Base-by-base conservation (phyloP, 2,797 vertebrate species). In the Morelia viridis region DNA sequence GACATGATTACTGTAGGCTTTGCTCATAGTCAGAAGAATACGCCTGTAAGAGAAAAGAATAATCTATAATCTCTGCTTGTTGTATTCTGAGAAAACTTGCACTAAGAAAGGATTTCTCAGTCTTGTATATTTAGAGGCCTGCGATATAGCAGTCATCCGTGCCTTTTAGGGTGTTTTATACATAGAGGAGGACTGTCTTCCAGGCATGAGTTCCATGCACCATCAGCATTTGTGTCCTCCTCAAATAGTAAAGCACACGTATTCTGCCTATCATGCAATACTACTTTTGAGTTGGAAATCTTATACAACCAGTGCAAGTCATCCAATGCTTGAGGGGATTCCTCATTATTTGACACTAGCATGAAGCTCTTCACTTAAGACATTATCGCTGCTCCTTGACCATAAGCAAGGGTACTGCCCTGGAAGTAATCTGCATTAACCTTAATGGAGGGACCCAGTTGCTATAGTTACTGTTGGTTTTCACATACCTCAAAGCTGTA, bases 371-470 rank as follows among this genome's bases (percentile, higher is more conserved):
- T 80, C 76, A 46, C 24, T 80, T 41, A 80, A 80, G 97, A 90
- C 95, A 96, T 97, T 97, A 96, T 96, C 94, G 95, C 96, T 97
- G 97, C 97, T 96, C 96, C 96, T 95, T 96, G 97, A 97, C 96
- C 96, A 97, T 96, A 95, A 96, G 93, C 95, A 96, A 96, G 96
- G 94, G 96, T 96, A 97, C 90, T 97, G 96, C 97, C 96, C 96
- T 97, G 96, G 97, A 98, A 97, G 95, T 97, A 97, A 97, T 97
- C 93, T 96, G 96, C 93, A 96, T 97, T 97, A 95, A 95, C 95
- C 94, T 94, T 96, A 95, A 87, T 97, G 96, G 96, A 97, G 96
- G 96, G 96, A 95, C 93, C 95, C 95, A 8, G 98, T 98, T 98
- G 95, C 97, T 97, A 98, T 98, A 96, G 97, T 95, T 95, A 96